Evolutionary conservation across 2,797 vertebrate genomes (phyloP), one percentile per base, ranked within the genome.

Genomic region (Cetoscarus ocellatus): DNA sequence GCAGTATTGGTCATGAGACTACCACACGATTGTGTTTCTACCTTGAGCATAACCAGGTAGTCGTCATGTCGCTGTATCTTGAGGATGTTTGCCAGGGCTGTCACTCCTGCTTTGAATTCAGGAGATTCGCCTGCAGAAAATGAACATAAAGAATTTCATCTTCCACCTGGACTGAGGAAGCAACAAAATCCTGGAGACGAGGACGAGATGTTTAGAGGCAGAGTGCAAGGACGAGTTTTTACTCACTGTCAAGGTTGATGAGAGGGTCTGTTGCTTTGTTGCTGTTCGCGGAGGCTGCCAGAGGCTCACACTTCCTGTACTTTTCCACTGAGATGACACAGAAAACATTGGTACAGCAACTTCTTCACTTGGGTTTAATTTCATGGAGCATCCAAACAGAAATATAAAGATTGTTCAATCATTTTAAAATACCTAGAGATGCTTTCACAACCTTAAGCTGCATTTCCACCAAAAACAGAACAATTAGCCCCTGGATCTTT

Each of bases 1-100:
- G 8, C 27, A 19, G 45, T 50, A 38, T n/a, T 13, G 34, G 38
- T 12, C 14, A 35, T 66, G 8, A 45, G 3, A 5, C 10, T 10
- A 6, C 7, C 15, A 10, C 11, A 3, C 7, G 49, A 11, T 7
- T 12, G 0, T 0, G 3, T 17, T 27, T 93, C 92, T 79, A 99
- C 98, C 95, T 98, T 99, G 18, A 99, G 96, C 97, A 99, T 98
- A 13, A 99, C 90, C 92, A 99, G 88, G 75, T 99, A 98, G 89
- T 99, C 98, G 7, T 99, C 98, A 0, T 99, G 98, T 1, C 96
- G 93, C 19, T 98, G 98, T 54, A 99, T 96, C 83, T 99, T 97
- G 12, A 99, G 96, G 57, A 99, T 96, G 86, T 97, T 99, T 12
- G 96, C 94, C 77, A 99, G 92, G 79, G 97, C 97, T 63, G 93